A percentile compares a stretch with the other conserved stretches of the same genome.
phyloP scores from a whole-genome alignment of 2,113 vertebrate genomes.

The Onychostoma macrolepis region DNA sequence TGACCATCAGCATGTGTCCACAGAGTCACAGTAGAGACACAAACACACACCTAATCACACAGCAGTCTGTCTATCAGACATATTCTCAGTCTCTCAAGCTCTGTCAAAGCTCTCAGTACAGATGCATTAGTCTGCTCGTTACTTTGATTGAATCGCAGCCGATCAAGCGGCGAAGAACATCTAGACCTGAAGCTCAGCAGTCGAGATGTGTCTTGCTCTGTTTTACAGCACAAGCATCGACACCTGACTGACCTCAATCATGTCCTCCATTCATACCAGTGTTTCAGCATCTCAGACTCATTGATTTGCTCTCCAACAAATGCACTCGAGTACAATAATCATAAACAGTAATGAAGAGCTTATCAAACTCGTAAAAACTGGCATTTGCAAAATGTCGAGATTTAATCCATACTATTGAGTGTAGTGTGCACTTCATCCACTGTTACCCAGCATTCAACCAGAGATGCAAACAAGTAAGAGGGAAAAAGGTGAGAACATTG shows the following conservation, averaged over 20 bases:
- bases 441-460: neutral
- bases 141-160: neutral
- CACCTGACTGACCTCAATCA: neutral
- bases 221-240: neutral
- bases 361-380: slow-evolving; percentile 39
- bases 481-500: too few species aligned
- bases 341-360: neutral
- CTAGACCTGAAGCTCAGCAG: too few species aligned
- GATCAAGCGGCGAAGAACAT: too few species aligned
- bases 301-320: slow-evolving; percentile 20
- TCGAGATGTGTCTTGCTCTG: too few species aligned
- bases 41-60: neutral
- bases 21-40: neutral
- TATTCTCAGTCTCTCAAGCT: neutral
- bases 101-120: neutral
- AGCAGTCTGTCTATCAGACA: neutral
- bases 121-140: neutral
- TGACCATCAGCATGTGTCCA: neutral
- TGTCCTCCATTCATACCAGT: neutral
- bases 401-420: slow-evolving; percentile 23
- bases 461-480: too few species aligned
- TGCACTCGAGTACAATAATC: neutral
- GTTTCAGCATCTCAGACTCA: neutral
- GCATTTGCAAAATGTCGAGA: slow-evolving; percentile 54
- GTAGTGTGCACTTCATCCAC: slow-evolving; percentile 27